These are phyloP conservation scores for Pandemis cinnamomeana DNA, from an alignment of 2,888 invertebrate species.

Conservation along the genomic window DNA sequence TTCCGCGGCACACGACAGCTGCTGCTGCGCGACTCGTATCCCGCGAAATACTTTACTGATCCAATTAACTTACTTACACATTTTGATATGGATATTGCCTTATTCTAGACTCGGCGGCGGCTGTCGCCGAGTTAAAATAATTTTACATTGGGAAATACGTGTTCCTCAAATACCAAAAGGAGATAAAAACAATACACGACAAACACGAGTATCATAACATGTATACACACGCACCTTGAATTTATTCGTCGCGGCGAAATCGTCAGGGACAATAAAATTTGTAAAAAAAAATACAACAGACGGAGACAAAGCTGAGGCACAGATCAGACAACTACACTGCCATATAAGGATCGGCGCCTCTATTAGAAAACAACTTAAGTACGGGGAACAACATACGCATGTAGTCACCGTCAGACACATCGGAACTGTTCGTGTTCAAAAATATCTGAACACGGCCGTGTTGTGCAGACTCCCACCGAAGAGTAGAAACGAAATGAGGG, in stretches of 20 bases:
- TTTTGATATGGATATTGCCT: slow-evolving; percentile 23
- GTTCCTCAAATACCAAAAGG: slow-evolving; percentile 21
- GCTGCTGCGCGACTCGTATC: background rate
- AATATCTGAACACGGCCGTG: no score
- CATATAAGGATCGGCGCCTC: background rate
- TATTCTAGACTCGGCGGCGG: background rate
- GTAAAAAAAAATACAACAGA: background rate
- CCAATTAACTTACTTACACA: background rate
- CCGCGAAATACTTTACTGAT: background rate
- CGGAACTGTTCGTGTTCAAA: no score
- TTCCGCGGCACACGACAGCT: background rate
- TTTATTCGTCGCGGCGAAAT: background rate
- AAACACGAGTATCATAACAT: slow-evolving; percentile 1
- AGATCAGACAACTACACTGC: background rate
- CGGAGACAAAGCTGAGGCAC: background rate
- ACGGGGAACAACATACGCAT: no score
- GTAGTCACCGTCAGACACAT: no score
- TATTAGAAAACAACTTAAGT: background rate
- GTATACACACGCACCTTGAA: background rate
- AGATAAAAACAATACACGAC: slow-evolving; percentile 12
- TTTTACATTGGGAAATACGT: slow-evolving; percentile 16
- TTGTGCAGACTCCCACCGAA: no score
- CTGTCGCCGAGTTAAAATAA: background rate
- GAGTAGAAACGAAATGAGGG: no score
- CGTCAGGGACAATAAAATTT: background rate